Percentiles rank a stretch among this genome's conserved stretches.
Evolutionary conservation across 2,797 vertebrate genomes (phyloP).

Genomic region (Acanthurus leucopareius): DNA sequence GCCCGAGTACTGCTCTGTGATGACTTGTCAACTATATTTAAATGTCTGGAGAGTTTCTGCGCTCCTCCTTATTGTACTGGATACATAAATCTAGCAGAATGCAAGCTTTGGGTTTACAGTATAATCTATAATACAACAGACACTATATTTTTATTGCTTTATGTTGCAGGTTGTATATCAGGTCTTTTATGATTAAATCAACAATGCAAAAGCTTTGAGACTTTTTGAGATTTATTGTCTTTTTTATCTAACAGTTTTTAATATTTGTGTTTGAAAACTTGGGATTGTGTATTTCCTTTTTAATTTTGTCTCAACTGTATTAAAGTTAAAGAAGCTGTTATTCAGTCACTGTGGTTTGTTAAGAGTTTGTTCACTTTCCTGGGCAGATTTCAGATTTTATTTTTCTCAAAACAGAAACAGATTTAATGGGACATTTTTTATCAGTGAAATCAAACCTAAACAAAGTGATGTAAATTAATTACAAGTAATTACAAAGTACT

Average conservation of each 20-base stretch:
- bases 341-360: slow-evolving; percentile 44
- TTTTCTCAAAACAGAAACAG: too few relatives aligned
- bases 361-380: too few relatives aligned
- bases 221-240: slow-evolving; percentile 57
- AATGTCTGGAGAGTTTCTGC: slow-evolving; percentile 60
- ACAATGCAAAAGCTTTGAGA: slow-evolving; percentile 62
- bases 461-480: too few relatives aligned
- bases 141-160: slow-evolving; percentile 79
- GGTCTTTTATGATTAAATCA: slow-evolving; percentile 76
- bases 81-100: slow-evolving; percentile 51
- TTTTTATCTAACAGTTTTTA: slow-evolving; percentile 72
- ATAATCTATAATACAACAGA: slow-evolving; percentile 63
- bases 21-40: slow-evolving; percentile 60
- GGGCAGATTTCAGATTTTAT: too few relatives aligned
- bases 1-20: slow-evolving; percentile 71
- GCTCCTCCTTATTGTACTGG: slow-evolving; percentile 63
- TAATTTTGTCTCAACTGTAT: slow-evolving; percentile 66
- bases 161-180: slow-evolving; percentile 79
- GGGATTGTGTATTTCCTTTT: slow-evolving; percentile 58
- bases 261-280: slow-evolving; percentile 70
- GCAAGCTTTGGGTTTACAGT: slow-evolving; percentile 62
- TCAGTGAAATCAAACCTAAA: too few relatives aligned
- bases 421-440: too few relatives aligned
- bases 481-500: too few relatives aligned
- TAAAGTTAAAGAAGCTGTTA: slow-evolving; percentile 70